Conservation (phyloP, 92 coral and sea anemone genomes). For the Epizoanthus stellaris region DNA sequence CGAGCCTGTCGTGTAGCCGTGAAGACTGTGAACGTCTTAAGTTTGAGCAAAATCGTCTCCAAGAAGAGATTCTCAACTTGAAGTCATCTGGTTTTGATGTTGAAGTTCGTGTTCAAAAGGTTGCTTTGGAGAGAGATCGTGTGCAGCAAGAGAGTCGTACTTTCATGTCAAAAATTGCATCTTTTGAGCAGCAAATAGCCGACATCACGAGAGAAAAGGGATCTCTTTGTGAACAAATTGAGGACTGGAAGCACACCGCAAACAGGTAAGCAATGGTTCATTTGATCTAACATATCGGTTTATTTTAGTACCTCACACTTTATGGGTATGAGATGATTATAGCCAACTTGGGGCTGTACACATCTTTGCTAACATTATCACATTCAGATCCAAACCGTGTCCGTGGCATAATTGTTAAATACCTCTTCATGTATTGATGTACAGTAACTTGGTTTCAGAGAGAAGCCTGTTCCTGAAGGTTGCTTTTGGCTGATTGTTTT, state of each 20-base stretch:
- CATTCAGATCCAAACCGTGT: no score
- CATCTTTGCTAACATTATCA: no score
- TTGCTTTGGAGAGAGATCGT: slow-evolving; percentile 60
- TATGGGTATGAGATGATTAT: no score
- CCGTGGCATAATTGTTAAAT: no score
- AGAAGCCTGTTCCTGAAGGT: no score
- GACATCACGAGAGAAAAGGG: slow-evolving; percentile 72
- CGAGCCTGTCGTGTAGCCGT: slow-evolving; percentile 55
- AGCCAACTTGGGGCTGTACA: no score
- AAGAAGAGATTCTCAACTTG: slow-evolving; percentile 72
- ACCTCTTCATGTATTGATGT: no score
- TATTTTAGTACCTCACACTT: no score
- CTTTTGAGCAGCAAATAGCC: slow-evolving; percentile 74
- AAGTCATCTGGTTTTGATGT: slow-evolving; percentile 57
- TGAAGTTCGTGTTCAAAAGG: slow-evolving; percentile 66
- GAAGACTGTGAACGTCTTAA: slow-evolving; percentile 73
- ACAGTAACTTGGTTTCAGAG: no score
- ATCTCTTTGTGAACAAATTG: slow-evolving; percentile 55
- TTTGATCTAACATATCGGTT: neutral
- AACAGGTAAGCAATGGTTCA: slow-evolving; percentile 16
- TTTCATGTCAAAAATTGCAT: slow-evolving; percentile 53
- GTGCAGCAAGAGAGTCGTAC: slow-evolving; percentile 61
- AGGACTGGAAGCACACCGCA: slow-evolving; percentile 67
- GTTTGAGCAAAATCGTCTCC: slow-evolving; percentile 71
- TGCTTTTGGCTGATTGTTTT: no score